These are phyloP conservation scores for Phortica okadai DNA, from an alignment of 2,888 invertebrate genomes.

Conservation along the genomic window DNA sequence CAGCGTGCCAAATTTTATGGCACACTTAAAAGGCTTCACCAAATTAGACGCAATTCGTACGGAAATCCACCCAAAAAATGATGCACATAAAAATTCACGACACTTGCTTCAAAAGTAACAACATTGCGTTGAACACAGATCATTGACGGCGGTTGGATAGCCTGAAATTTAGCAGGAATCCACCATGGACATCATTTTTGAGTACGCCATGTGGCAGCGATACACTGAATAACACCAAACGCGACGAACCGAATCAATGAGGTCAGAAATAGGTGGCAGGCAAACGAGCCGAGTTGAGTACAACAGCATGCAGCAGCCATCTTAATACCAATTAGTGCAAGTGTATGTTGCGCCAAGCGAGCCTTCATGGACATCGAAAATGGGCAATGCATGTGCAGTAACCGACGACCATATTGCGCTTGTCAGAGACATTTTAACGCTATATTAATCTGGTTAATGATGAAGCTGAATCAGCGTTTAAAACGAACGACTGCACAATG, in stretches of 20 bases:
- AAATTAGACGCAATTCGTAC: not conserved
- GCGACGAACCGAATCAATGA: not conserved
- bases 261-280: not conserved
- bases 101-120: not conserved
- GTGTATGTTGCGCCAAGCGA: not conserved
- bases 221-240: not conserved
- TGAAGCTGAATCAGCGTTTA: conserved; percentile 77
- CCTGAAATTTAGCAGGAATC: not conserved
- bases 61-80: conserved; percentile 14
- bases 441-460: conserved; percentile 77
- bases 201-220: conserved; percentile 8
- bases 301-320: not conserved
- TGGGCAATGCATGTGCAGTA: not conserved
- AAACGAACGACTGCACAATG: conserved; percentile 72
- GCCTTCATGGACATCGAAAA: not conserved
- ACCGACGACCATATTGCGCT: conserved; percentile 58
- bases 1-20: conserved; percentile 1
- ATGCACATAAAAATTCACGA: conserved; percentile 16
- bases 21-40: not conserved
- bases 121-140: not conserved
- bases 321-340: not conserved
- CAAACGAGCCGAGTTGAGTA: not conserved
- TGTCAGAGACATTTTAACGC: conserved; percentile 73
- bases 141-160: not conserved
- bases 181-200: conserved; percentile 15